These are phyloP conservation scores for Melieria omissa DNA, from an alignment of 2,888 invertebrate species.

Conservation along the genomic window DNA sequence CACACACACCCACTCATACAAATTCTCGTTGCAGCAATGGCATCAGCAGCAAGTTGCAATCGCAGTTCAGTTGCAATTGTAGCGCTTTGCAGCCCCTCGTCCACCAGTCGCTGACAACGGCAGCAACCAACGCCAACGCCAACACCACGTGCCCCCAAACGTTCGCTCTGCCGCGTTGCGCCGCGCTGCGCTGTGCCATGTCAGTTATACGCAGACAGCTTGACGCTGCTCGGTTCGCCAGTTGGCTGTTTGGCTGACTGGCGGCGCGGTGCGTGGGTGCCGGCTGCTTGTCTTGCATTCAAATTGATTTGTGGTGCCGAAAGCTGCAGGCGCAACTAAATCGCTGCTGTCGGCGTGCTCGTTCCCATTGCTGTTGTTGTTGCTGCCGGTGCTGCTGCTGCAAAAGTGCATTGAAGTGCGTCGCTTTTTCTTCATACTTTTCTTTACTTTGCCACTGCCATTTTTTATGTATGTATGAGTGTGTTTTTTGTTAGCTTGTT, in stretches of 20 bases:
- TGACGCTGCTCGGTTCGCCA: background rate
- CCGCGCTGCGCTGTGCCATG: background rate
- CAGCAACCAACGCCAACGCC: background rate
- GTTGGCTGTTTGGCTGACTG: background rate
- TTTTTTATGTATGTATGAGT: background rate
- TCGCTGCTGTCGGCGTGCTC: background rate
- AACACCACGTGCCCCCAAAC: background rate
- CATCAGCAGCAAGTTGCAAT: no score
- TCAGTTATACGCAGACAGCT: background rate
- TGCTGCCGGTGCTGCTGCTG: background rate
- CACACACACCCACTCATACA: background rate
- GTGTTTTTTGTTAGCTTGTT: background rate
- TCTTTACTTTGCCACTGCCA: background rate
- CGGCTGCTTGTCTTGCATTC: constrained; percentile 16
- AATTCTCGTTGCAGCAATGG: background rate
- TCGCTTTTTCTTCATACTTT: background rate
- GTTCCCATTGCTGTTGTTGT: background rate
- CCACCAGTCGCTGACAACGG: background rate
- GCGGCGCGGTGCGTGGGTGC: background rate
- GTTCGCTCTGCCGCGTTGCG: background rate
- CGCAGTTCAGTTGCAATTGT: constrained; percentile 14
- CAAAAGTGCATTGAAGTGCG: background rate
- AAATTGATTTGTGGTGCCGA: constrained; percentile 35
- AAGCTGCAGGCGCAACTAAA: constrained; percentile 28
- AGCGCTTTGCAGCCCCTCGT: background rate